Conservation (phyloP, 1,140 invertebrate genomes). For the Drosophila sucinea region DNA sequence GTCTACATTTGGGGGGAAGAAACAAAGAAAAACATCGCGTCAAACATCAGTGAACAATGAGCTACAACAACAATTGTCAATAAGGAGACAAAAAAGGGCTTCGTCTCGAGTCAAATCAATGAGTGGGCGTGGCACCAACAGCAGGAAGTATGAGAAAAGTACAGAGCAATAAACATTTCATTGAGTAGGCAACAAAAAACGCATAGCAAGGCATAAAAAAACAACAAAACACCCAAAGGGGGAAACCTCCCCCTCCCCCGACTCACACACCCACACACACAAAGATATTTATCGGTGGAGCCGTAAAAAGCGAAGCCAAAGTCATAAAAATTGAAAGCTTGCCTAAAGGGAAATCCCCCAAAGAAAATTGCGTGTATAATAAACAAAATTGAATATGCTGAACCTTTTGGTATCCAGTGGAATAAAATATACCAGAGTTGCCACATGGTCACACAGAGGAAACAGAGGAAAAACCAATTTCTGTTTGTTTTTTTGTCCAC, state of each 20-base stretch:
- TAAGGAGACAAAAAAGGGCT: slow-evolving; percentile 24
- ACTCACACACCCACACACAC: background rate
- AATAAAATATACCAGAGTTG: slow-evolving; percentile 37
- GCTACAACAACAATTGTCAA: slow-evolving; percentile 9
- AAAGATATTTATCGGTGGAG: slow-evolving; percentile 38
- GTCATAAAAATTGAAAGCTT: slow-evolving; percentile 62
- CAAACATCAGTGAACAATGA: slow-evolving; percentile 9
- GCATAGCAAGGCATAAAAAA: slow-evolving; percentile 44
- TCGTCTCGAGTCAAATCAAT: slow-evolving; percentile 35
- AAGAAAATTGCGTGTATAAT: slow-evolving; percentile 43
- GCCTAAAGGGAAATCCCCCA: slow-evolving; percentile 43
- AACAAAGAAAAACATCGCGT: slow-evolving; percentile 4
- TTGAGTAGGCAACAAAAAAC: slow-evolving; percentile 55
- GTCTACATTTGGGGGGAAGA: background rate
- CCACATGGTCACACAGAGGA: slow-evolving; percentile 30
- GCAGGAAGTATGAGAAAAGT: slow-evolving; percentile 33
- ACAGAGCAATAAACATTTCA: slow-evolving; percentile 55
- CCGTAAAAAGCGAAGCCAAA: slow-evolving; percentile 57
- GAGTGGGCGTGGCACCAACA: slow-evolving; percentile 15
- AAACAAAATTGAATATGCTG: slow-evolving; percentile 61
- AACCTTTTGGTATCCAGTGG: slow-evolving; percentile 19
- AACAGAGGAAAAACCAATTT: slow-evolving; percentile 49
- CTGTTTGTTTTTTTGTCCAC: slow-evolving; percentile 27
- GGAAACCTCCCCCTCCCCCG: background rate
- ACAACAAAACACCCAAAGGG: slow-evolving; percentile 19